A percentile compares a stretch with the other conserved stretches of the same genome.
Evolutionary conservation across 1,140 invertebrate species (phyloP).

Genomic region (Nixonia krombeini): DNA sequence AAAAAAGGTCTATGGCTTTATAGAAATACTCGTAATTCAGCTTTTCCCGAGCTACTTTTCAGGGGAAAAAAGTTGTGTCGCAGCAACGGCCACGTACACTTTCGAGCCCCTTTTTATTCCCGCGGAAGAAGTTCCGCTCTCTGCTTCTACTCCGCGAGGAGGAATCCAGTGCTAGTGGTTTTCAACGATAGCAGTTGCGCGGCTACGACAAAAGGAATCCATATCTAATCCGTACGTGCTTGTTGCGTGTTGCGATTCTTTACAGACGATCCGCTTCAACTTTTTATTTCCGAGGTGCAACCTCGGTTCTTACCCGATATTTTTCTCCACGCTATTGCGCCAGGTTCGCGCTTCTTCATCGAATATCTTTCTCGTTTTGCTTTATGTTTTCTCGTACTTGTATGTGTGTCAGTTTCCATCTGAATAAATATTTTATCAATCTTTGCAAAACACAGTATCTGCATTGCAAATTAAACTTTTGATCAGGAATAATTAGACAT

Average conservation of each 20-base stretch:
- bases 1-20: not conserved
- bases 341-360: too few relatives aligned
- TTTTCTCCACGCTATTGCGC: too few relatives aligned
- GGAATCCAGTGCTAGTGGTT: conserved; percentile 3
- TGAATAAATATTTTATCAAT: not conserved
- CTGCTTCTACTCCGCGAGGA: not conserved
- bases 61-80: not conserved
- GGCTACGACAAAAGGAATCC: not conserved
- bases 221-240: not conserved
- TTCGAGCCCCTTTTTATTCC: not conserved
- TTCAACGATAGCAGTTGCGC: not conserved
- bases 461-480: not conserved
- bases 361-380: too few relatives aligned
- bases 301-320: too few relatives aligned
- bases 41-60: not conserved
- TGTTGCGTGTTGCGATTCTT: not conserved
- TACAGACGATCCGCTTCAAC: not conserved
- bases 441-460: not conserved
- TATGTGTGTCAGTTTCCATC: too few relatives aligned
- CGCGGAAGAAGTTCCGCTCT: not conserved
- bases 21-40: conserved; percentile 4
- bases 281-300: not conserved
- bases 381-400: too few relatives aligned
- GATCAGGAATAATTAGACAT: not conserved
- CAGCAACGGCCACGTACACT: not conserved